Evolutionary conservation across 2,888 invertebrate species (phyloP).

Genomic region (Drosophila picticornis): DNA sequence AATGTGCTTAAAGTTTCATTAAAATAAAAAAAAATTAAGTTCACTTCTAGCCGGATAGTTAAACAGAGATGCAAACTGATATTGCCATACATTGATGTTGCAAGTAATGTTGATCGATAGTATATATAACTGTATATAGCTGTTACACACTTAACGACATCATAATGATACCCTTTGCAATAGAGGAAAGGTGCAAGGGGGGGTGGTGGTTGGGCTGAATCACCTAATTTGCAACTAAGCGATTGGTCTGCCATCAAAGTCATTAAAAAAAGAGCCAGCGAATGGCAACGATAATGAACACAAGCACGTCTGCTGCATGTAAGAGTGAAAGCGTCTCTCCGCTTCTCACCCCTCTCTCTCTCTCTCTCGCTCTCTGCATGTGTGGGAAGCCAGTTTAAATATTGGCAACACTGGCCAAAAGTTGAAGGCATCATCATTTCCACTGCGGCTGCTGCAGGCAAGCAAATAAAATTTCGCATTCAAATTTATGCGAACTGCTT

Average conservation of each 20-base stretch:
- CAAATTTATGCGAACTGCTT: conserved; percentile 58
- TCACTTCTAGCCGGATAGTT: background rate
- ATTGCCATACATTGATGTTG: background rate
- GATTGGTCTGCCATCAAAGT: conserved; percentile 48
- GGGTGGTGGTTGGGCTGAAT: background rate
- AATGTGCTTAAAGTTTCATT: background rate
- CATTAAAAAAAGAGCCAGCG: conserved; percentile 60
- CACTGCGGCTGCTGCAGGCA: conserved; percentile 27
- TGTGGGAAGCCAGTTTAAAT: conserved; percentile 17
- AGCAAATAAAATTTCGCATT: conserved; percentile 53
- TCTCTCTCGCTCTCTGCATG: background rate
- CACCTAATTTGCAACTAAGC: conserved; percentile 69
- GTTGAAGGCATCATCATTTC: conserved; percentile 20
- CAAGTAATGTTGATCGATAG: rapidly evolving
- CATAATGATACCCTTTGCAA: background rate
- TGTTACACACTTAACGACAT: background rate
- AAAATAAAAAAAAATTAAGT: background rate
- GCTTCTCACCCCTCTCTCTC: background rate
- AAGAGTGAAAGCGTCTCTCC: background rate
- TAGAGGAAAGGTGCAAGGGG: background rate
- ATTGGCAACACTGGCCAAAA: conserved; percentile 35
- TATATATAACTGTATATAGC: background rate
- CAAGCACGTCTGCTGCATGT: conserved; percentile 2
- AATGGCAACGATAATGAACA: conserved; percentile 65
- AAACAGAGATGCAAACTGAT: background rate